phyloP scores from a whole-genome alignment of 1,140 invertebrate genomes.

The Drosophila saltans region DNA sequence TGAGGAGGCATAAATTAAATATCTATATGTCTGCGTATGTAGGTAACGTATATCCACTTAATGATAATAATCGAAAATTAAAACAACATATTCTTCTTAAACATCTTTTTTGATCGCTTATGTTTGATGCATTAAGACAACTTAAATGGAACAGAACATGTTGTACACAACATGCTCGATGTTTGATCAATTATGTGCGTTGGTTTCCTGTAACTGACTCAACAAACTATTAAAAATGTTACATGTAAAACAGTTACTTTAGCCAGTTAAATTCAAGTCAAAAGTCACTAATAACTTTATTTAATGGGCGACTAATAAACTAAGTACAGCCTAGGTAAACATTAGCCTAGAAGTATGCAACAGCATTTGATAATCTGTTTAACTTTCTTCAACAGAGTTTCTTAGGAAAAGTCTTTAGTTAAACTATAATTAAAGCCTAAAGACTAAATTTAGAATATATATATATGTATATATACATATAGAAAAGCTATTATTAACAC shows the following conservation, averaged over 20 bases:
- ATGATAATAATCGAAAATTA: not conserved
- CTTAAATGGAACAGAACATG: not conserved
- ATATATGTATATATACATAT: no score
- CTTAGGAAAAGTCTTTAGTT: not conserved
- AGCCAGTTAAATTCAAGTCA: not conserved
- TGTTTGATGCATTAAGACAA: not conserved
- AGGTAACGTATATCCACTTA: not conserved
- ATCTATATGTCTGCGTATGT: no score
- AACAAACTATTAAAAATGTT: not conserved
- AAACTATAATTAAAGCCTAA: no score
- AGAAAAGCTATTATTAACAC: no score
- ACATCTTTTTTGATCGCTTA: not conserved
- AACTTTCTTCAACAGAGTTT: not conserved
- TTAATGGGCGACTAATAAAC: not conserved
- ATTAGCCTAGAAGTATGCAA: slow-evolving; percentile 5
- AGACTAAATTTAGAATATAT: no score
- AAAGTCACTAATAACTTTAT: not conserved
- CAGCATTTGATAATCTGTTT: not conserved
- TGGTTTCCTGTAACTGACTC: not conserved
- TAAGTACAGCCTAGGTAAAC: not conserved
- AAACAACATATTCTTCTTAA: not conserved
- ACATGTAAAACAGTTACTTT: not conserved
- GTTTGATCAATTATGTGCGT: not conserved
- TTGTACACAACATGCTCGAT: slow-evolving; percentile 17
- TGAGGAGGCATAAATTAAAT: no score